phyloP scores from a whole-genome alignment of 2,113 vertebrate genomes.

The Podiceps cristatus region DNA sequence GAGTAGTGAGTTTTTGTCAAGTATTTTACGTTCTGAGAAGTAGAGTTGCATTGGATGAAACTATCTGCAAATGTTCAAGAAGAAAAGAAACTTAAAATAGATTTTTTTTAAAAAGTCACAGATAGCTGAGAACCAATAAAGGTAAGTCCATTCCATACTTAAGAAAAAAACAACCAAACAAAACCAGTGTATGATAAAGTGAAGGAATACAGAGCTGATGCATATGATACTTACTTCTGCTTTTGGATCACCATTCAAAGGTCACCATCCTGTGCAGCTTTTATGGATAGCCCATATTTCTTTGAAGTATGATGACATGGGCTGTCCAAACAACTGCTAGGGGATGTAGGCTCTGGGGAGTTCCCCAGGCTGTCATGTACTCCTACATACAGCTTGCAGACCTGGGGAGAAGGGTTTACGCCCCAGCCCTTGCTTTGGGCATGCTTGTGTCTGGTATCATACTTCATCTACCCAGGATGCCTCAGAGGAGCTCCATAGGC shows the following conservation, averaged over 20 bases:
- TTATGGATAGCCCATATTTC: neutral
- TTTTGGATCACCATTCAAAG: neutral
- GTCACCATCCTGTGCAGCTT: neutral
- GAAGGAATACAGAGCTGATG: neutral
- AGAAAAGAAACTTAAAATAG: neutral
- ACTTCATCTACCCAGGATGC: neutral
- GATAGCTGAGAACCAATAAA: neutral
- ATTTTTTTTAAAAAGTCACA: neutral
- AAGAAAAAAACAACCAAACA: neutral
- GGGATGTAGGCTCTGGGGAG: neutral
- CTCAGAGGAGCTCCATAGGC: neutral
- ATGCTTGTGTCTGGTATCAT: neutral
- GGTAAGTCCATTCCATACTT: neutral
- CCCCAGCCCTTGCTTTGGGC: neutral
- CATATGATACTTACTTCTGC: neutral
- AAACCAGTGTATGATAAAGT: neutral
- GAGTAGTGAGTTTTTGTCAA: neutral
- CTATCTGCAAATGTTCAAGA: neutral
- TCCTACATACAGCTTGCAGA: accelerated
- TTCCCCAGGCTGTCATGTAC: neutral
- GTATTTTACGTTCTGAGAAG: neutral
- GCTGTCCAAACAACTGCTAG: neutral
- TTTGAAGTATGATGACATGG: neutral
- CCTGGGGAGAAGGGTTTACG: neutral
- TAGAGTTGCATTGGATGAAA: neutral